These are phyloP conservation scores for Eriosoma lanigerum DNA, from an alignment of 1,140 invertebrate genomes.

Conservation along the genomic window DNA sequence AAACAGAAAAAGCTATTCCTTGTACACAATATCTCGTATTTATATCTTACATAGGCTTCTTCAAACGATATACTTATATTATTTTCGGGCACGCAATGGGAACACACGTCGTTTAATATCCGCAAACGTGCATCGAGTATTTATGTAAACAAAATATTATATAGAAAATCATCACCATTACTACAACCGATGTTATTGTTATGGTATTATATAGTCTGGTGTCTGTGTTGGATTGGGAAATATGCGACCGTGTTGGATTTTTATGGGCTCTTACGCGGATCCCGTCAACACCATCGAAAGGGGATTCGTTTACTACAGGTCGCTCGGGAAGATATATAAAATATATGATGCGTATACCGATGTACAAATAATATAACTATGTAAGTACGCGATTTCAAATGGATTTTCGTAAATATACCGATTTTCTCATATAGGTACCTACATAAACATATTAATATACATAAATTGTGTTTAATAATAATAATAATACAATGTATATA, in stretches of 20 bases:
- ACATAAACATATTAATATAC: too few species aligned
- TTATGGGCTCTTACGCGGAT: background rate
- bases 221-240: background rate
- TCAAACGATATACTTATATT: background rate
- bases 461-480: background rate
- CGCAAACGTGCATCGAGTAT: too few species aligned
- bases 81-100: background rate
- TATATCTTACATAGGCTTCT: background rate
- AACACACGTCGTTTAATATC: conserved; percentile 1
- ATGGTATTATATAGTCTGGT: background rate
- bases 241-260: background rate
- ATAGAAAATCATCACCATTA: background rate
- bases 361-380: background rate
- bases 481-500: too few species aligned
- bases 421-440: background rate
- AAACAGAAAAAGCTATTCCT: conserved; percentile 17
- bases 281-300: background rate
- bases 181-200: too few species aligned
- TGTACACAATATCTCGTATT: too few species aligned
- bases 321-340: background rate
- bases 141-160: too few species aligned
- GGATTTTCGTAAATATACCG: background rate
- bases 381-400: background rate
- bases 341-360: too few species aligned
- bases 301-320: conserved; percentile 19